Base-by-base conservation (phyloP, 2,797 vertebrate genomes). In the Anguilla megastoma region DNA sequence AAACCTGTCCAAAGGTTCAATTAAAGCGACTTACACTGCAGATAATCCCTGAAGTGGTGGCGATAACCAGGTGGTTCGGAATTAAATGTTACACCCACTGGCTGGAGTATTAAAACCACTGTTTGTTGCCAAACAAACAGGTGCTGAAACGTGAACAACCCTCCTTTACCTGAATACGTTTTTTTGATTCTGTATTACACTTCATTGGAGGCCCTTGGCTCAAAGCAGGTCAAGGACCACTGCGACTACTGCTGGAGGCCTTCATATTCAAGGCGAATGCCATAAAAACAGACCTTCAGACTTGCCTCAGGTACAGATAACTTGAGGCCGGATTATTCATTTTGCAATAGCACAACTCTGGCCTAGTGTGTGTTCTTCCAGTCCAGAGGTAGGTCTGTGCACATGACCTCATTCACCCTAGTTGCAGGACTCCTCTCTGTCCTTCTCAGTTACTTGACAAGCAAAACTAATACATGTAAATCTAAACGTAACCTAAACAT, bases 141-240 rank as follows among this genome's bases (percentile, higher is more conserved):
- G 9, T 14, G 27, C 27, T 16, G 27, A 76, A 76, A 10, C 12
- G 41, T 0, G 41, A 76, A 16, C 36, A 5, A 33, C 30, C 14
- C 30, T 36, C 27, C 0, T 16, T 10, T 33, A 16, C 12, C 12
- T 54, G 1, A 45, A 45, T 45, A 45, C 41, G 3, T 45, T 41
- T 79, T 41, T 79, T 6, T 71, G 69, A 41, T 79, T 79, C 36
- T 16, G 74, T 45, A 8, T 41, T 33, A 4, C 3, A 33, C 71
- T 18, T 36, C 30, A 33, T 0, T 48, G 33, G 21, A 80, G 41
- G 16, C 21, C 79, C 21, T 45, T 82, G 41, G 79, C 21, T 82
- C 79, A 79, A 45, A 79, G 36, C 3, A 45, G 74, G 74, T 79
- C 74, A 79, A 79, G 74, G 74, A 79, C 33, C 45, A 45, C 79